phyloP scores from a whole-genome alignment of 2,797 vertebrate species.

The Cephalopachus bancanus region DNA sequence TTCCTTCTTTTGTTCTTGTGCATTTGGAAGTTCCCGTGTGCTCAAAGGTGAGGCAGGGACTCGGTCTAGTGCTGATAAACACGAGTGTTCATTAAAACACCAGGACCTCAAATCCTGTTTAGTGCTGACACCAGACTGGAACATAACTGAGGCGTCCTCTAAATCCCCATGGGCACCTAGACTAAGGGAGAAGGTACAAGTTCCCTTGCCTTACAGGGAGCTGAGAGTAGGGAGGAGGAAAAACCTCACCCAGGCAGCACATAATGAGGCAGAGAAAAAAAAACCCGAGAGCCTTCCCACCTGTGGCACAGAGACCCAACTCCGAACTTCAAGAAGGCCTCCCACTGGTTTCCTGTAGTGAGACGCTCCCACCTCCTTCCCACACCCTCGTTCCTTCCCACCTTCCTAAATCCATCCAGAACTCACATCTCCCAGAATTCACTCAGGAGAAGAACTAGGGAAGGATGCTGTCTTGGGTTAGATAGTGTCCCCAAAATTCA shows the following conservation, averaged over 20 bases:
- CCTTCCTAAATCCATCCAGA: not conserved
- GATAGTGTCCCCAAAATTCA: fast-evolving
- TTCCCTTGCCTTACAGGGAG: not conserved
- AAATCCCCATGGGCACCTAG: not conserved
- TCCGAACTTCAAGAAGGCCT: fast-evolving
- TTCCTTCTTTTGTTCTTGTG: not conserved
- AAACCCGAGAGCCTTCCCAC: too few relatives aligned
- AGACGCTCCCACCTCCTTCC: fast-evolving
- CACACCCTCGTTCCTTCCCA: not conserved
- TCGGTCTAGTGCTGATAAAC: not conserved
- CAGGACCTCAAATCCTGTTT: not conserved
- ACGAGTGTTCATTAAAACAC: not conserved
- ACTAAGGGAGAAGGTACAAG: fast-evolving
- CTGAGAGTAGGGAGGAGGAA: fast-evolving
- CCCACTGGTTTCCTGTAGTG: not conserved
- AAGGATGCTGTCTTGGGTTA: too few relatives aligned
- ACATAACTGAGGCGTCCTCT: fast-evolving
- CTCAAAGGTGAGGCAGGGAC: not conserved
- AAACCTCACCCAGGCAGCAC: too few relatives aligned
- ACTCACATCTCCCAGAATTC: fast-evolving
- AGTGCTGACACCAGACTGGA: fast-evolving
- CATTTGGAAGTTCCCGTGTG: fast-evolving
- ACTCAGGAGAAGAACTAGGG: fast-evolving
- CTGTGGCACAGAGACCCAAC: fast-evolving
- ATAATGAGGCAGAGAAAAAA: too few relatives aligned